Conservation (phyloP, 2,113 vertebrate genomes). For the Trichechus manatus region DNA sequence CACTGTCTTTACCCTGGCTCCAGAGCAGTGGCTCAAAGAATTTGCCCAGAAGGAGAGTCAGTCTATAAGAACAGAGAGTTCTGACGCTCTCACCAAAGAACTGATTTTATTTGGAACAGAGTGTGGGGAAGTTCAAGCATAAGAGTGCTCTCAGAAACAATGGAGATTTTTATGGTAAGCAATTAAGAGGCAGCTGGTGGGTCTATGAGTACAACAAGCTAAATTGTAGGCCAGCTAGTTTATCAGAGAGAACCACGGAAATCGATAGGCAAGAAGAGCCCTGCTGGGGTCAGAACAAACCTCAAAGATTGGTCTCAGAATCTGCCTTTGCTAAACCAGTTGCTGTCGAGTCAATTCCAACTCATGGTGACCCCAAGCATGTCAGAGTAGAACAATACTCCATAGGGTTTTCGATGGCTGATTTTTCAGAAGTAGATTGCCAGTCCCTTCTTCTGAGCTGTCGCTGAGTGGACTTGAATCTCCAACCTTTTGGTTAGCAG, state of each 20-base stretch:
- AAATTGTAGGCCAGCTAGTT: not conserved
- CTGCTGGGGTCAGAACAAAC: not conserved
- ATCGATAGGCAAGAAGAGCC: not conserved
- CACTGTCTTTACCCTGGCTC: not conserved
- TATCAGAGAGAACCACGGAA: not conserved
- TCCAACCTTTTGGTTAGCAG: not conserved
- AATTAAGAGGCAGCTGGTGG: not conserved
- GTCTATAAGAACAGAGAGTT: not conserved
- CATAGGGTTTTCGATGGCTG: not conserved
- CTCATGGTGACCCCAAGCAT: not conserved
- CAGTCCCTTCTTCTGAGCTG: not conserved
- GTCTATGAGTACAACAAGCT: not conserved
- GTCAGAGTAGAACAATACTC: not conserved
- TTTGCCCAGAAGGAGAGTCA: not conserved
- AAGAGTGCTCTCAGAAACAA: not conserved
- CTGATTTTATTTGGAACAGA: not conserved
- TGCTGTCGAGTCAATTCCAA: not conserved
- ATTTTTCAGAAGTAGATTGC: not conserved
- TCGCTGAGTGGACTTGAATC: not conserved
- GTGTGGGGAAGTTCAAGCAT: not conserved
- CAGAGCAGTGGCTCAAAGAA: not conserved
- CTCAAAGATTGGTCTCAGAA: not conserved
- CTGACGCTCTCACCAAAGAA: not conserved
- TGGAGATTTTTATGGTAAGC: not conserved
- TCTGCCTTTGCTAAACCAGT: not conserved